Conservation (phyloP, 2,113 vertebrate species). For the Lepisosteus oculatus region DNA sequence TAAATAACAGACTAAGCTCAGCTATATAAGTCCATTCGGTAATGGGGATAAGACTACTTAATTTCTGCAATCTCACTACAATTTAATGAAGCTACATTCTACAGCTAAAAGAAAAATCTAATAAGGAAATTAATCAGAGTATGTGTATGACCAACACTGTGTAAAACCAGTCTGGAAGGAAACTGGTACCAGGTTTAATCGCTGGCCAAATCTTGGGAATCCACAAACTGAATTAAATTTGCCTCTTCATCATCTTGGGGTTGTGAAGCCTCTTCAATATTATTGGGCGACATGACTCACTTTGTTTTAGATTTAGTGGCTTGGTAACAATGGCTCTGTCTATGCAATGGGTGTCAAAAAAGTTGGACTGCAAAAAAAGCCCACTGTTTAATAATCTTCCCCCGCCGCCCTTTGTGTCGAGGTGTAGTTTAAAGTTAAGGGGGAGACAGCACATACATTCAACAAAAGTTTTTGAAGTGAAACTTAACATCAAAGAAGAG, state of each 20-base stretch:
- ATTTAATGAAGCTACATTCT: too few relatives aligned
- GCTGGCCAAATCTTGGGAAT: too few relatives aligned
- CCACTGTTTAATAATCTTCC: constrained; percentile 35
- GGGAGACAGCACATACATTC: too few relatives aligned
- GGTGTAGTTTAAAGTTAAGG: constrained; percentile 12
- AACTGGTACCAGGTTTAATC: too few relatives aligned
- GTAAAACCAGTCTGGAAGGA: too few relatives aligned
- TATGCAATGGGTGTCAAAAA: constrained; percentile 46
- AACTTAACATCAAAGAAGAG: constrained; percentile 26
- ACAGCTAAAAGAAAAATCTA: too few relatives aligned
- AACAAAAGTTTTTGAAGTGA: constrained; percentile 16
- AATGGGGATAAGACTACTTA: too few relatives aligned
- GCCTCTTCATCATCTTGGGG: constrained; percentile 25
- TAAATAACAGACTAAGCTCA: too few relatives aligned
- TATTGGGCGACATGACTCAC: constrained; percentile 44
- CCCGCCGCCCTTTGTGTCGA: constrained; percentile 16
- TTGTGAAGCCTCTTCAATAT: constrained; percentile 20
- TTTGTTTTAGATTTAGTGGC: constrained; percentile 40
- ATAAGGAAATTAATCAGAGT: too few relatives aligned
- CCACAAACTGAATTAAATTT: background rate
- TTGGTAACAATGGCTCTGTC: constrained; percentile 55
- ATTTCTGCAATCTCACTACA: too few relatives aligned
- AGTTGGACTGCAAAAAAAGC: constrained; percentile 37
- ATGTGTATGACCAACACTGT: too few relatives aligned
- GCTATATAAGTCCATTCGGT: too few relatives aligned